phyloP scores from a whole-genome alignment of 2,888 invertebrate species.

The Apomyelois bistriatella region DNA sequence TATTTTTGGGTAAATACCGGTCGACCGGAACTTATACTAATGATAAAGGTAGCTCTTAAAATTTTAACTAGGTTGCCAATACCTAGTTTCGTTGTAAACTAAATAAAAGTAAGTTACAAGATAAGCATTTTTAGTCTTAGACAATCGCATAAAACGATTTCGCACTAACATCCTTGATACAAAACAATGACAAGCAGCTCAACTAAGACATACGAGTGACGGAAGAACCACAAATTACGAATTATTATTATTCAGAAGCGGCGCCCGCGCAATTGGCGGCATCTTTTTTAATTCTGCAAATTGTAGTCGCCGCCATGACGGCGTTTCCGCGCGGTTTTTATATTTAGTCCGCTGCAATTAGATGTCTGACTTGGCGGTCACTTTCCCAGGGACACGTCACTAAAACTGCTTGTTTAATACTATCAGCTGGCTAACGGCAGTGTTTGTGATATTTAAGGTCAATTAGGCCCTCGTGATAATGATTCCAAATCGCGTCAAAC shows the following conservation, averaged over 20 bases:
- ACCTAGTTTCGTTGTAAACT: too few species aligned
- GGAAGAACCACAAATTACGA: not conserved
- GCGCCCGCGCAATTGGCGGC: conserved; percentile 44
- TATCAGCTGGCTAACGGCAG: not conserved
- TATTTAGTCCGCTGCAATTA: conserved; percentile 10
- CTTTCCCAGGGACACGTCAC: conserved; percentile 10
- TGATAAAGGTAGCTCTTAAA: too few species aligned
- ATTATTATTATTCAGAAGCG: conserved; percentile 18
- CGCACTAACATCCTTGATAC: not conserved
- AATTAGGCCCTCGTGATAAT: too few species aligned
- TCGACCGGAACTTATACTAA: too few species aligned
- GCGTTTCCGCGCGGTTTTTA: conserved; percentile 10
- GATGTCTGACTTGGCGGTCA: not conserved
- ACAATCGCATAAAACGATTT: not conserved
- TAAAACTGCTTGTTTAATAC: not conserved
- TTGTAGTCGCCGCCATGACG: conserved; percentile 19
- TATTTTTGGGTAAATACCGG: too few species aligned
- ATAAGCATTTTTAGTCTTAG: too few species aligned
- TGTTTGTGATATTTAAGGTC: too few species aligned
- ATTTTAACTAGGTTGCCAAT: too few species aligned
- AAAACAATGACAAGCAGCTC: not conserved
- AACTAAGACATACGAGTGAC: not conserved
- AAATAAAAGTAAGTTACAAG: too few species aligned
- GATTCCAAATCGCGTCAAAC: too few species aligned
- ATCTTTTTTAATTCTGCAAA: conserved; percentile 40